Percentiles rank a stretch among this genome's conserved stretches.
phyloP scores from a whole-genome alignment of 2,888 invertebrate genomes.

The Harmothoe impar region DNA sequence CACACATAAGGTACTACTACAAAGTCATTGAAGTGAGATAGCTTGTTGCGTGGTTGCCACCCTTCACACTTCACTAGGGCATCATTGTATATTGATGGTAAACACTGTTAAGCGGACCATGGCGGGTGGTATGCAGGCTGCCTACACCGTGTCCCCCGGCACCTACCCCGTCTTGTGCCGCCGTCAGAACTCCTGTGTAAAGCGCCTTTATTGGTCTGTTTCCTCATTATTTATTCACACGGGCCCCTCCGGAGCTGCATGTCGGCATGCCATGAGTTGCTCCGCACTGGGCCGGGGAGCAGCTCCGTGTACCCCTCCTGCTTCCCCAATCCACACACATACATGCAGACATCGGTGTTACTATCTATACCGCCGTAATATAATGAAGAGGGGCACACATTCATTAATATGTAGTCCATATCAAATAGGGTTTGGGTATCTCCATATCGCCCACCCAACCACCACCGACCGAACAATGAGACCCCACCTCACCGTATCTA shows the following conservation, averaged over 20 bases:
- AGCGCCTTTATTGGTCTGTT: conserved; percentile 51
- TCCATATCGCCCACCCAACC: not conserved
- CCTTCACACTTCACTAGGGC: not conserved
- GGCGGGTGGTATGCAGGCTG: not conserved
- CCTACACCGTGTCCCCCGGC: not conserved
- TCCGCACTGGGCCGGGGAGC: not conserved
- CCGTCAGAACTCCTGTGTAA: conserved; percentile 12
- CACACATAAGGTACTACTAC: not conserved
- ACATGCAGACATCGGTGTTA: too few species aligned
- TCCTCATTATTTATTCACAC: conserved; percentile 44
- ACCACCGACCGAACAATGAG: not conserved
- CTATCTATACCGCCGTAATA: too few species aligned
- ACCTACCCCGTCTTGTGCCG: not conserved
- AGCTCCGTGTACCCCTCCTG: not conserved
- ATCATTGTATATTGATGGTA: conserved; percentile 21
- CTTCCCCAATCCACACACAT: not conserved
- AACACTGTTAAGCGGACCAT: conserved; percentile 30
- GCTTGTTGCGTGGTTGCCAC: conserved; percentile 3
- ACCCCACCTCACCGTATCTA: not conserved
- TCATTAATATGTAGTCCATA: too few species aligned
- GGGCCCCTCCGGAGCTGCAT: not conserved
- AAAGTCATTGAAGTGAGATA: not conserved
- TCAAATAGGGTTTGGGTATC: too few species aligned
- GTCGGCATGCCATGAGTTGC: conserved; percentile 43
- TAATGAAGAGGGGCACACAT: too few species aligned